These are phyloP conservation scores for Siphlonurus alternatus DNA, from an alignment of 2,888 invertebrate genomes.

Conservation along the genomic window DNA sequence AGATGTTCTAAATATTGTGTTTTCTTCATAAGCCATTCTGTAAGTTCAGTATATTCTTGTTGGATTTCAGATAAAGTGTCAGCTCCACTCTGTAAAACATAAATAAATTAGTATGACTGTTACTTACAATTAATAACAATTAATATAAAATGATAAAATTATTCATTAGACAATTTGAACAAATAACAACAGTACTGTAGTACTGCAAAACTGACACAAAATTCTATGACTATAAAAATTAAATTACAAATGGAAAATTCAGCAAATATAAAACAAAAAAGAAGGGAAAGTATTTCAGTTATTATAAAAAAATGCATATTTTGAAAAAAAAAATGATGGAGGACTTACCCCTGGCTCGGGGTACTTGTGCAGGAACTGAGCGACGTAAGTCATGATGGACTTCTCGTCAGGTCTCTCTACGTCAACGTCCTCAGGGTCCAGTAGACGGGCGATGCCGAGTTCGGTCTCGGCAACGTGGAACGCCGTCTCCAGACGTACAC, in stretches of 20 bases:
- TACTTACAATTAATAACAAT: slow-evolving; percentile 2
- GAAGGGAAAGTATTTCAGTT: neutral
- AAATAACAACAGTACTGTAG: too few relatives aligned
- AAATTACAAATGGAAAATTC: neutral
- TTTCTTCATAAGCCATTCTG: slow-evolving; percentile 66
- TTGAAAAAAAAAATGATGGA: too few relatives aligned
- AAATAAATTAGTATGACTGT: too few relatives aligned
- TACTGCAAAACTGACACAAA: too few relatives aligned
- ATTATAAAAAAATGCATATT: too few relatives aligned
- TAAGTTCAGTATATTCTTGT: slow-evolving; percentile 60
- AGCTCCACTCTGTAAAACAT: slow-evolving; percentile 16
- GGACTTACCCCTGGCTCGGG: slow-evolving; percentile 49
- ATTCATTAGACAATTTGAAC: too few relatives aligned
- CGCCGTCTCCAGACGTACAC: slow-evolving; percentile 74
- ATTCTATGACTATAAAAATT: too few relatives aligned
- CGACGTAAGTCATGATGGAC: slow-evolving; percentile 97
- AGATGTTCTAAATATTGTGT: slow-evolving; percentile 59
- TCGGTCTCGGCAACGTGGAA: slow-evolving; percentile 85
- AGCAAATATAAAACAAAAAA: neutral
- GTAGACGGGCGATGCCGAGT: slow-evolving; percentile 74
- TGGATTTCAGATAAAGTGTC: slow-evolving; percentile 49
- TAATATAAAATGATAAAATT: neutral
- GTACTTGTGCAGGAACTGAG: slow-evolving; percentile 92
- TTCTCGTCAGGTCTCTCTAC: slow-evolving; percentile 92
- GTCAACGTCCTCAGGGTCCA: slow-evolving; percentile 93